A percentile compares a stretch with the other conserved stretches of the same genome.
These are phyloP conservation scores for Caenorhabditis sp. DNA, from an alignment of 2,888 invertebrate species.

Conservation along the genomic window DNA sequence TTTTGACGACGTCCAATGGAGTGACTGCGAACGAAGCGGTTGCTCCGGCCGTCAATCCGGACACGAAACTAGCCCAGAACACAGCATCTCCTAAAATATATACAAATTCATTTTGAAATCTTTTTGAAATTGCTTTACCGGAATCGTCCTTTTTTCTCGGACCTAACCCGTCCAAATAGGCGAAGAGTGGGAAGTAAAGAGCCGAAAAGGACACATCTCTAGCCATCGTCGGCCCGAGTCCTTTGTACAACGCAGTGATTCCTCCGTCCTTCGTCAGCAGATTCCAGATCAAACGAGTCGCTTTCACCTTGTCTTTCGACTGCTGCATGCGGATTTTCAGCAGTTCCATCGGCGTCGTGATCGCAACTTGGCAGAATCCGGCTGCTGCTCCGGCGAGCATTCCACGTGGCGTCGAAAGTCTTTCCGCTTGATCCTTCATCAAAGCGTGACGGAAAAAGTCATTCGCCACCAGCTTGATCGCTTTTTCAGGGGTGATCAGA, in stretches of 20 bases:
- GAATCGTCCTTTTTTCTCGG: slow-evolving; percentile 81
- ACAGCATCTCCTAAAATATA: slow-evolving; percentile 82
- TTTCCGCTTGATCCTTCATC: slow-evolving; percentile 75
- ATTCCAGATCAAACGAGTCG: slow-evolving; percentile 34
- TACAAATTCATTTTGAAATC: not conserved
- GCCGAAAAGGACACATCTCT: slow-evolving; percentile 66
- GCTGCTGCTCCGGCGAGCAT: slow-evolving; percentile 94
- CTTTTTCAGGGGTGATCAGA: slow-evolving; percentile 97
- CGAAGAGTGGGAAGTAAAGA: slow-evolving; percentile 97
- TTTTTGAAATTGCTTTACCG: slow-evolving; percentile 87
- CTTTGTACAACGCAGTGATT: slow-evolving; percentile 91
- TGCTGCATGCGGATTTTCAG: slow-evolving; percentile 96
- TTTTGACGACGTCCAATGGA: slow-evolving; percentile 98
- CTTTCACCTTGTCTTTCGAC: slow-evolving; percentile 44
- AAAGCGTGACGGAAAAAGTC: slow-evolving; percentile 93
- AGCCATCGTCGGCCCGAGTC: slow-evolving; percentile 91
- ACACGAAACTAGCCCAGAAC: slow-evolving; percentile 85
- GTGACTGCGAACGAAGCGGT: slow-evolving; percentile 90
- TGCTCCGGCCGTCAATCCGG: slow-evolving; percentile 88
- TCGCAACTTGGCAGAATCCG: slow-evolving; percentile 94
- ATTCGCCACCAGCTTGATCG: slow-evolving; percentile 96
- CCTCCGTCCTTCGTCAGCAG: slow-evolving; percentile 81
- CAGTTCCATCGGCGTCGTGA: slow-evolving; percentile 99
- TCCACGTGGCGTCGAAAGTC: slow-evolving; percentile 70
- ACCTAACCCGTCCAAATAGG: slow-evolving; percentile 87